A percentile compares a stretch with the other conserved stretches of the same genome.
These are phyloP conservation scores for Sabatieria punctata DNA, from an alignment of 2,888 invertebrate genomes.

Conservation along the genomic window DNA sequence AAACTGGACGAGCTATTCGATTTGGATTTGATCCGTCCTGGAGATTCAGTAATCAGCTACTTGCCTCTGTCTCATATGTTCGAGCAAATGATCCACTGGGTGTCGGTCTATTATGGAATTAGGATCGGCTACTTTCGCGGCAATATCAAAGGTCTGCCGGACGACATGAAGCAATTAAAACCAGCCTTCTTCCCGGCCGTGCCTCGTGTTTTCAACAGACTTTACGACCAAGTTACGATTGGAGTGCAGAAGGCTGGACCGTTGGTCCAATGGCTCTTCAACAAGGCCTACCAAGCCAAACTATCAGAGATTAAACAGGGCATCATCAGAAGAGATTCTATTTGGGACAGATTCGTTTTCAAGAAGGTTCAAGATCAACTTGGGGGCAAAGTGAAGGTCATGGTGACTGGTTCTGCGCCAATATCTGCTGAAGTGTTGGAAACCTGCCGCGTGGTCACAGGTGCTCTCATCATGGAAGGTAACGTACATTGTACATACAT, in stretches of 20 bases:
- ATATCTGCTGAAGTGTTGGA: slow-evolving; percentile 14
- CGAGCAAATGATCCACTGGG: slow-evolving; percentile 45
- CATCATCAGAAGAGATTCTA: slow-evolving; percentile 13
- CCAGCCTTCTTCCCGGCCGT: slow-evolving; percentile 91
- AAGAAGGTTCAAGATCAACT: background rate
- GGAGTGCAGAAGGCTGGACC: slow-evolving; percentile 1
- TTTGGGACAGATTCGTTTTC: slow-evolving; percentile 29
- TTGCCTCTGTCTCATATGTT: slow-evolving; percentile 93
- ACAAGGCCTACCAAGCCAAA: slow-evolving; percentile 13
- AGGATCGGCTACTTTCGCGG: slow-evolving; percentile 88
- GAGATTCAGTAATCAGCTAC: slow-evolving; percentile 54
- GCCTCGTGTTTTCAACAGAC: slow-evolving; percentile 74
- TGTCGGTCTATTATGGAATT: slow-evolving; percentile 45
- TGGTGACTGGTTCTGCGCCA: slow-evolving; percentile 7
- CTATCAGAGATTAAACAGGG: slow-evolving; percentile 16
- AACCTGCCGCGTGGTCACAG: slow-evolving; percentile 29
- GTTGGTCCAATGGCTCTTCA: slow-evolving; percentile 2
- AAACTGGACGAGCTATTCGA: background rate
- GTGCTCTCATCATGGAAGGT: slow-evolving; percentile 20
- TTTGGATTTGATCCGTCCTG: slow-evolving; percentile 9
- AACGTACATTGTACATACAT: too few relatives aligned
- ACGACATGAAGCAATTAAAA: slow-evolving; percentile 67
- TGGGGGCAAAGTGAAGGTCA: slow-evolving; percentile 1
- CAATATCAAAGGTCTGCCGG: slow-evolving; percentile 57
- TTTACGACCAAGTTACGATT: slow-evolving; percentile 56